A percentile compares a stretch with the other conserved stretches of the same genome.
Conservation (phyloP, 2,113 vertebrate species). For the Ptilonorhynchus violaceus region DNA sequence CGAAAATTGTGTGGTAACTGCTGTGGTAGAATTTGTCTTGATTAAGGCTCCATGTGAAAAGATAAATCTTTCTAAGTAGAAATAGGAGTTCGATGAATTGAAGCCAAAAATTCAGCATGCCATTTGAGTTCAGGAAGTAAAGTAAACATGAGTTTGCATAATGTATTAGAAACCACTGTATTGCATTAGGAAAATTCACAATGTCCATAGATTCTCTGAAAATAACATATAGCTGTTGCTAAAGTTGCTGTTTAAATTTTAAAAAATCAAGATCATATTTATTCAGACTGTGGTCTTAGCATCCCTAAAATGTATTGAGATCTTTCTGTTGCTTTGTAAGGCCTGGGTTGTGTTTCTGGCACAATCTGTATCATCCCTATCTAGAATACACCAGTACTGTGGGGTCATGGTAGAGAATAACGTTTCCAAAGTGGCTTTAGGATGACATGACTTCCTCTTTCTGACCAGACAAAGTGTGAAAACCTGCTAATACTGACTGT, state of each 20-base stretch:
- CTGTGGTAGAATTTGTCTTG: slow-evolving; percentile 63
- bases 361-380: neutral
- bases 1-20: slow-evolving; percentile 61
- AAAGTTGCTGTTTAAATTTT: slow-evolving; percentile 4
- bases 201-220: neutral
- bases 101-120: slow-evolving; percentile 45
- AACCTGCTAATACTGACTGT: neutral
- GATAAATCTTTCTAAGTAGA: slow-evolving; percentile 61
- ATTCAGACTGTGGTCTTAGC: neutral
- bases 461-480: neutral
- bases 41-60: slow-evolving; percentile 64
- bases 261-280: neutral
- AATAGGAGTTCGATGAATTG: slow-evolving; percentile 41
- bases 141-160: slow-evolving; percentile 33
- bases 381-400: neutral
- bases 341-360: neutral
- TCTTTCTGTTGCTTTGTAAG: neutral
- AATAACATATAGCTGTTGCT: neutral
- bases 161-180: slow-evolving; percentile 12
- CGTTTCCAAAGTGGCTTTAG: neutral
- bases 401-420: neutral
- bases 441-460: neutral
- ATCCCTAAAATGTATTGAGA: neutral
- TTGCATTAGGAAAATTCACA: slow-evolving; percentile 13
- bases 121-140: slow-evolving; percentile 51